phyloP scores from a whole-genome alignment of 1,140 invertebrate species.

The Neuroterus valhalla region DNA sequence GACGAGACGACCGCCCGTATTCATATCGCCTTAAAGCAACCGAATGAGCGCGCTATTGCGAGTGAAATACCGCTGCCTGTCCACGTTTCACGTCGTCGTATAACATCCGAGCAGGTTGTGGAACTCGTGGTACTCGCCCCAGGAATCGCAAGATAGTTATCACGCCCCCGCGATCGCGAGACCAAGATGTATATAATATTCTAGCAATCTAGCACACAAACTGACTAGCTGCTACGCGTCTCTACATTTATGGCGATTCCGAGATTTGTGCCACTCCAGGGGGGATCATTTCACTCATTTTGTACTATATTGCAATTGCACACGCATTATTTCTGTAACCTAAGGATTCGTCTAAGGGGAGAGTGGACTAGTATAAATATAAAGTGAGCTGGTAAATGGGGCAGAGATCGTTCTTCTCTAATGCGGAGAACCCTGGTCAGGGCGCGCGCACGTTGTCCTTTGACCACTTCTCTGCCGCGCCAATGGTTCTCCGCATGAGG shows the following conservation, averaged over 20 bases:
- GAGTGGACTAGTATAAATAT: too few species aligned
- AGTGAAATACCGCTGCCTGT: neutral
- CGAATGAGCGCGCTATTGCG: constrained; percentile 14
- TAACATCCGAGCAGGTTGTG: constrained; percentile 32
- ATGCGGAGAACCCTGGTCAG: too few species aligned
- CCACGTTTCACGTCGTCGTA: constrained; percentile 29
- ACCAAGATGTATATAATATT: constrained; percentile 1
- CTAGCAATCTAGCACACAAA: neutral
- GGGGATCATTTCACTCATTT: constrained; percentile 20
- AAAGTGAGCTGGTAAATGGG: too few species aligned
- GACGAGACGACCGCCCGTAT: neutral
- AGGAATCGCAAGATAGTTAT: constrained; percentile 26
- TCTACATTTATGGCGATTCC: constrained; percentile 3
- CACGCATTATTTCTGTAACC: neutral
- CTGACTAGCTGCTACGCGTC: neutral
- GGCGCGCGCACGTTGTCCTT: too few species aligned
- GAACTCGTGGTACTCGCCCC: constrained; percentile 29
- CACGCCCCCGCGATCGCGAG: constrained; percentile 24
- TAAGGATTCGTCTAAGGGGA: too few species aligned
- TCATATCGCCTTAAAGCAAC: neutral
- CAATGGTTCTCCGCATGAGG: too few species aligned
- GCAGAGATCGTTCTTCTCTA: too few species aligned
- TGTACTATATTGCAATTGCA: neutral
- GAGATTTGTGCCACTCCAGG: constrained; percentile 4
- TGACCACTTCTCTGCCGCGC: too few species aligned